Conservation (phyloP, 1,140 invertebrate genomes). For the Rhyacophila brunnea region DNA sequence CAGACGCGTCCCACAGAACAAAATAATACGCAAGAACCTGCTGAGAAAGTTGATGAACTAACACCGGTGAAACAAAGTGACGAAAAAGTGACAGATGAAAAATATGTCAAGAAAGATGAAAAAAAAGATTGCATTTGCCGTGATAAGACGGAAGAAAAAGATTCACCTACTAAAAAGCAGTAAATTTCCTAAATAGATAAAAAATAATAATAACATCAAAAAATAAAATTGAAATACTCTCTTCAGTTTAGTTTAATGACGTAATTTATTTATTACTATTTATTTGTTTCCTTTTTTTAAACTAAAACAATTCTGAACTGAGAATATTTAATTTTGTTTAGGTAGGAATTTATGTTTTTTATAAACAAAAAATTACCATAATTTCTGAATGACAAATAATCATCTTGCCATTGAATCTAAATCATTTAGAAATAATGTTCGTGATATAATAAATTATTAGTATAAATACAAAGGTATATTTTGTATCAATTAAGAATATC, state of each 20-base stretch:
- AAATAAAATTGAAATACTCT: too few species aligned
- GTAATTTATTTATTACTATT: too few species aligned
- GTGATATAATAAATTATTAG: not conserved
- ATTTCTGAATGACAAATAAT: not conserved
- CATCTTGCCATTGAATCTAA: not conserved
- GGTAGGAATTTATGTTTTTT: not conserved
- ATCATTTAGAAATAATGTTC: not conserved
- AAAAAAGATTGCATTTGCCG: conserved; percentile 25
- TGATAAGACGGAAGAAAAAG: conserved; percentile 12
- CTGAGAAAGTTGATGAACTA: not conserved
- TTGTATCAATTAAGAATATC: too few species aligned
- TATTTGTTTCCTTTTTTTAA: too few species aligned
- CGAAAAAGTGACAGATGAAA: not conserved
- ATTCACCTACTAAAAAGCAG: not conserved
- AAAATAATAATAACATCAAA: too few species aligned
- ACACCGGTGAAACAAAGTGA: not conserved
- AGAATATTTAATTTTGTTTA: not conserved
- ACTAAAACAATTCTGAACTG: not conserved
- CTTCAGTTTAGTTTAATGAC: too few species aligned
- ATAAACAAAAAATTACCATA: not conserved
- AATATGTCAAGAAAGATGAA: conserved; percentile 1
- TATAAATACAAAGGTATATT: too few species aligned
- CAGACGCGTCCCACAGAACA: not conserved
- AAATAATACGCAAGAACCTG: not conserved
- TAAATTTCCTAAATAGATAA: too few species aligned